These are phyloP conservation scores for Salmo trutta DNA, from an alignment of 2,797 vertebrate species.

Conservation along the genomic window DNA sequence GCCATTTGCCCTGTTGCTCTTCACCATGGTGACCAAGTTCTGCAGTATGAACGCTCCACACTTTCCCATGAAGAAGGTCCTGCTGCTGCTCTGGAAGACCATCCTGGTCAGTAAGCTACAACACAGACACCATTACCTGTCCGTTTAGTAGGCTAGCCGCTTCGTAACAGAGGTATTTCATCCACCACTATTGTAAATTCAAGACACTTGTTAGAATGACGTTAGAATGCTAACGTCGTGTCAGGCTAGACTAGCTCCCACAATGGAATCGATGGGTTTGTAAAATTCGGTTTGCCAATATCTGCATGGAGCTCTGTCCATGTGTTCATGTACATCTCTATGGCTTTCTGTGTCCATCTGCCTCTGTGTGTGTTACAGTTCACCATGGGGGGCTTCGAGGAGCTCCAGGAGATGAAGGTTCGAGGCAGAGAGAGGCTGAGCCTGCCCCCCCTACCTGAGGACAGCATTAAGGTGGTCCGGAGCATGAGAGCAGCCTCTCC, in stretches of 20 bases:
- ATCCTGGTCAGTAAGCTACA: slow-evolving; percentile 83
- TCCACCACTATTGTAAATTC: not conserved
- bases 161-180: not conserved
- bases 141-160: too few relatives aligned
- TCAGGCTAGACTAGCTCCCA: not conserved
- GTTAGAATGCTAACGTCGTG: too few relatives aligned
- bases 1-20: slow-evolving; percentile 90
- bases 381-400: slow-evolving; percentile 90
- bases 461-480: slow-evolving; percentile 92
- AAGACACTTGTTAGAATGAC: too few relatives aligned
- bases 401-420: slow-evolving; percentile 88
- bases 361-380: slow-evolving; percentile 72
- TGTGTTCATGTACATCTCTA: not conserved
- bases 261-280: not conserved
- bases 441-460: slow-evolving; percentile 85
- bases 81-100: slow-evolving; percentile 94
- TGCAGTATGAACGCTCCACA: slow-evolving; percentile 93
- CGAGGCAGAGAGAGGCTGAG: slow-evolving; percentile 77
- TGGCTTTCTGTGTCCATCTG: not conserved
- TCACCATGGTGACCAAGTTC: slow-evolving; percentile 96
- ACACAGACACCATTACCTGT: not conserved
- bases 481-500: slow-evolving; percentile 91
- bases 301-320: not conserved
- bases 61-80: slow-evolving; percentile 96
- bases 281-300: not conserved